These are phyloP conservation scores for Gyrodactylus salaris DNA, from an alignment of 1,140 invertebrate genomes.

Conservation along the genomic window DNA sequence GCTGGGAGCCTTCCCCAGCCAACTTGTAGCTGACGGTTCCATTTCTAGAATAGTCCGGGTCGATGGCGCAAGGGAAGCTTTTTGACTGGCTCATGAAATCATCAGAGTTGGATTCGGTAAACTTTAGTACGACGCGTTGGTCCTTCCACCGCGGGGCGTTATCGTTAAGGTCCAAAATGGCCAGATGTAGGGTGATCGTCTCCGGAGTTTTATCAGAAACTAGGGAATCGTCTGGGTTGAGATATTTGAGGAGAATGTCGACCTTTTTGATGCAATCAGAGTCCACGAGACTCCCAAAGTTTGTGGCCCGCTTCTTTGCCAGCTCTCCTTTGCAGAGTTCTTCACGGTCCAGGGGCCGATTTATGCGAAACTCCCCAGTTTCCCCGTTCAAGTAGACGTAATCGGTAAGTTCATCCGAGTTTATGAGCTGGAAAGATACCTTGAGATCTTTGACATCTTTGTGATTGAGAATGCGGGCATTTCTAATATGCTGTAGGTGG, in stretches of 20 bases:
- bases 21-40: not conserved
- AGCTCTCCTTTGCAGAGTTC: not conserved
- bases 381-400: not conserved
- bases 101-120: not conserved
- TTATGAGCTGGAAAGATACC: not conserved
- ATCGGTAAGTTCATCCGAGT: not conserved
- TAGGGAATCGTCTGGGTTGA: not conserved
- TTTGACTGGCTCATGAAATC: not conserved
- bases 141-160: not conserved
- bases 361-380: not conserved
- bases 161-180: not conserved
- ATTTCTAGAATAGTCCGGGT: not conserved
- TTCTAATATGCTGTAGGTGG: not conserved
- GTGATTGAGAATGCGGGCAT: not conserved
- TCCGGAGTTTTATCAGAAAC: not conserved
- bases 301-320: not conserved
- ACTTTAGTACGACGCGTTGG: not conserved
- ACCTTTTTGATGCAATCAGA: not conserved
- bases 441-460: not conserved
- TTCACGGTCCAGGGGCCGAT: not conserved
- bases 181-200: not conserved
- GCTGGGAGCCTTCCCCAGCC: not conserved
- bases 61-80: not conserved
- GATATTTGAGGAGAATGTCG: not conserved
- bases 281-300: not conserved